phyloP scores from a whole-genome alignment of 2,888 invertebrate species.

The Fabriciana adippe region DNA sequence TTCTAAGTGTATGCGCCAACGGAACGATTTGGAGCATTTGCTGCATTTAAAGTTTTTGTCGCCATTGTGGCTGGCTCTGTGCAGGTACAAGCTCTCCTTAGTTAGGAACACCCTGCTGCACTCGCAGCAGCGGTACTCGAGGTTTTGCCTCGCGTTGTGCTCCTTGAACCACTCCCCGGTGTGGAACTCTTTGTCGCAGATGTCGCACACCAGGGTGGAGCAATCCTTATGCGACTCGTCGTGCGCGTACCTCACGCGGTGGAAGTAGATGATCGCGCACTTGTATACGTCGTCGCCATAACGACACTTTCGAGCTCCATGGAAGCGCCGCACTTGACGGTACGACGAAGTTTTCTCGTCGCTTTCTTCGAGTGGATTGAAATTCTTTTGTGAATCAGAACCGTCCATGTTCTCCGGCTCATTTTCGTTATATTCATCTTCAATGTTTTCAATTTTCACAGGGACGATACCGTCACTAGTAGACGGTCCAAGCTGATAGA shows the following conservation, averaged over 20 bases:
- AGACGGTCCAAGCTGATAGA: no score
- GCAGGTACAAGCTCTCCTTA: not conserved
- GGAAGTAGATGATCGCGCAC: slow-evolving; percentile 75
- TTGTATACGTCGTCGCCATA: slow-evolving; percentile 72
- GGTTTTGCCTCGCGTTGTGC: no score
- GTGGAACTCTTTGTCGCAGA: no score
- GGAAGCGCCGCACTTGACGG: slow-evolving; percentile 24
- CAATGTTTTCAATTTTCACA: no score
- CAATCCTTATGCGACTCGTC: slow-evolving; percentile 49
- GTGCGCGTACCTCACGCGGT: slow-evolving; percentile 79
- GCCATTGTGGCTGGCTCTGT: not conserved
- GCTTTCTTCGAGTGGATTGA: not conserved
- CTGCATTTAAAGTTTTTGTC: not conserved
- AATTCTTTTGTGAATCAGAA: no score
- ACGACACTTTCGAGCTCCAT: slow-evolving; percentile 66
- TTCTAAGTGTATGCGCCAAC: not conserved
- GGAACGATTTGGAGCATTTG: not conserved
- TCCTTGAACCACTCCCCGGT: no score
- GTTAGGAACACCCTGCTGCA: not conserved
- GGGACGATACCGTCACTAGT: no score
- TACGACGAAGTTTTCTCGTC: not conserved
- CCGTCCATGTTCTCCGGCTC: no score
- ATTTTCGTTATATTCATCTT: no score
- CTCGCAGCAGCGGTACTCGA: not conserved
- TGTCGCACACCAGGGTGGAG: no score